Evolutionary conservation across 2,797 vertebrate species (phyloP).

Genomic region (Fundulus diaphanus): DNA sequence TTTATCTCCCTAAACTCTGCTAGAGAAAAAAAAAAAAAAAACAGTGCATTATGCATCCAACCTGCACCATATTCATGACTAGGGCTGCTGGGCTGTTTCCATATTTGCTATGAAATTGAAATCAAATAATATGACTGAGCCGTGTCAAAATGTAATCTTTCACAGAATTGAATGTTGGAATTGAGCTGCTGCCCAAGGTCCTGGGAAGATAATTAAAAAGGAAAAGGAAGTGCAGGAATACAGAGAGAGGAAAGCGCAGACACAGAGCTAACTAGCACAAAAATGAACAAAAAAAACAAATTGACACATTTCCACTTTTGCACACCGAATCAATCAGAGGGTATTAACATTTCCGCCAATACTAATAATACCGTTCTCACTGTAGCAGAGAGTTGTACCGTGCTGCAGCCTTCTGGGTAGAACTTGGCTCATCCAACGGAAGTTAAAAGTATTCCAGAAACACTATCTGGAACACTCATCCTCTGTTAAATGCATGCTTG

Average conservation of each 20-base stretch:
- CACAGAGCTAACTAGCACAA: slow-evolving; percentile 44
- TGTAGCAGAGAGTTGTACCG: slow-evolving; percentile 18
- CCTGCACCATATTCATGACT: slow-evolving; percentile 71
- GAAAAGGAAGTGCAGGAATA: slow-evolving; percentile 42
- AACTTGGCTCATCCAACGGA: neutral
- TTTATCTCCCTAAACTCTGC: slow-evolving; percentile 62
- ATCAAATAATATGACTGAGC: slow-evolving; percentile 78
- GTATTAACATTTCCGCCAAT: slow-evolving; percentile 31
- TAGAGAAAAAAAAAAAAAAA: neutral
- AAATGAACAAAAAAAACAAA: slow-evolving; percentile 64
- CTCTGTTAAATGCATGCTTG: neutral
- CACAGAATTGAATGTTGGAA: slow-evolving; percentile 73
- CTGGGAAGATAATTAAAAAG: slow-evolving; percentile 73
- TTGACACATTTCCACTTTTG: slow-evolving; percentile 49
- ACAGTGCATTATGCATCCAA: slow-evolving; percentile 62
- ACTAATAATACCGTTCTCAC: slow-evolving; percentile 10
- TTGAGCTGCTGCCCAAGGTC: slow-evolving; percentile 73
- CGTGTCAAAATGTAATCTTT: slow-evolving; percentile 79
- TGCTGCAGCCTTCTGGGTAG: neutral
- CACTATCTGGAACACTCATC: neutral
- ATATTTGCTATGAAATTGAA: slow-evolving; percentile 75
- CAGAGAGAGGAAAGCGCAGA: slow-evolving; percentile 33
- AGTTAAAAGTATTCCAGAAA: neutral
- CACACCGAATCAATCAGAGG: slow-evolving; percentile 37
- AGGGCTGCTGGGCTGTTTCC: slow-evolving; percentile 71